A percentile compares a stretch with the other conserved stretches of the same genome.
Evolutionary conservation across 2,888 invertebrate species (phyloP).

Genomic region (Griposia aprilina): DNA sequence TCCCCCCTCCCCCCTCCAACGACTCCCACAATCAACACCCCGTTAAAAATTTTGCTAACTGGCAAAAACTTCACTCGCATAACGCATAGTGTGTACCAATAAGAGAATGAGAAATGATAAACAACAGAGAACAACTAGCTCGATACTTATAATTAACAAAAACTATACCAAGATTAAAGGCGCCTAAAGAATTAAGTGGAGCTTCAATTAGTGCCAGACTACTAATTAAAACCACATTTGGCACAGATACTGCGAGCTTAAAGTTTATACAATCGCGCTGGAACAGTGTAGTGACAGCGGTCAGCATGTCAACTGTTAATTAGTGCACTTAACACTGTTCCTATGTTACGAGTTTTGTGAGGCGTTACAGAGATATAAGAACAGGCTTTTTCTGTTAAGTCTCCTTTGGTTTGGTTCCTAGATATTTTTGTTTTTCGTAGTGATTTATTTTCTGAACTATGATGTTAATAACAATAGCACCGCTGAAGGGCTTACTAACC

Average conservation of each 20-base stretch:
- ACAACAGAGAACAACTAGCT: not conserved
- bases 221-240: conserved; percentile 57
- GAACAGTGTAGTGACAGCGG: conserved; percentile 13
- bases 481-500: not conserved
- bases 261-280: conserved; percentile 31
- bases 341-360: not conserved
- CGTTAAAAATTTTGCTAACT: not conserved
- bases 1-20: no score
- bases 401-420: not conserved
- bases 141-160: conserved; percentile 32
- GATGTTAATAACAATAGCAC: no score
- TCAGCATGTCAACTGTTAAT: conserved; percentile 27
- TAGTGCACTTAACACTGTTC: not conserved
- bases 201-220: conserved; percentile 40
- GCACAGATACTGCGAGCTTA: conserved; percentile 41
- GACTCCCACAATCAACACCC: no score
- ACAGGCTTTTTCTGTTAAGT: not conserved
- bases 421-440: not conserved
- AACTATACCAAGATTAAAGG: conserved; percentile 27
- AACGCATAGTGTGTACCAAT: not conserved
- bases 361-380: not conserved
- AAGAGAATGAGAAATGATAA: not conserved
- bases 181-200: conserved; percentile 38
- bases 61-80: not conserved
- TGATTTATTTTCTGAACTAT: not conserved